Conservation (phyloP, 2,797 vertebrate species). For the Gephyroberyx darwinii region DNA sequence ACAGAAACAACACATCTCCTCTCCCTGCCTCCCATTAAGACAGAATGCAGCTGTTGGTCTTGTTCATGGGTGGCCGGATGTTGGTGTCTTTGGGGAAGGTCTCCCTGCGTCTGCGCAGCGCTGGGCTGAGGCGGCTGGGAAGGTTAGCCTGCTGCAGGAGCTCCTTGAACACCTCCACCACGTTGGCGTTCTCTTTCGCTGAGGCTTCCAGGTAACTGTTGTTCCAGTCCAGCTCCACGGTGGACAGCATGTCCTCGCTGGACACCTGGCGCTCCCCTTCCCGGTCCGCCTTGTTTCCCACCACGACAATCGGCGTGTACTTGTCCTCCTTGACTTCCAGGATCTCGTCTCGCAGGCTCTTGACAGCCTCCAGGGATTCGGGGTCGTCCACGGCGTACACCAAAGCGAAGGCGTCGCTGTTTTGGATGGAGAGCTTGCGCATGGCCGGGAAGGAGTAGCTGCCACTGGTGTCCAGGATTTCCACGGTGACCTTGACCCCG, state of each 20-base stretch:
- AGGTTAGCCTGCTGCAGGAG: slow-evolving; percentile 89
- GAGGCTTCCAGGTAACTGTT: slow-evolving; percentile 89
- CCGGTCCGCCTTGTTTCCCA: slow-evolving; percentile 90
- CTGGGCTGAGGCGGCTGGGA: slow-evolving; percentile 87
- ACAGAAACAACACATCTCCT: neutral
- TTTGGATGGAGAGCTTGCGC: slow-evolving; percentile 92
- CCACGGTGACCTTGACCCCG: slow-evolving; percentile 85
- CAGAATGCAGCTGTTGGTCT: slow-evolving; percentile 92
- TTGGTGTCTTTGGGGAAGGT: slow-evolving; percentile 86
- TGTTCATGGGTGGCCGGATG: slow-evolving; percentile 91
- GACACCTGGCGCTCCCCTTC: slow-evolving; percentile 78
- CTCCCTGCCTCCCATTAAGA: slow-evolving; percentile 74
- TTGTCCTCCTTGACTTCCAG: slow-evolving; percentile 92
- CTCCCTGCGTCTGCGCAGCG: slow-evolving; percentile 87
- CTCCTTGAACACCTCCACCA: slow-evolving; percentile 90
- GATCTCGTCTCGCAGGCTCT: slow-evolving; percentile 89
- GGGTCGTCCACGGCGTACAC: slow-evolving; percentile 89
- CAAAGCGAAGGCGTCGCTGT: slow-evolving; percentile 89
- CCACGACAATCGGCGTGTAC: slow-evolving; percentile 88
- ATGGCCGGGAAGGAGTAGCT: slow-evolving; percentile 95
- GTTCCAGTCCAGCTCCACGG: slow-evolving; percentile 93
- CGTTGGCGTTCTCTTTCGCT: slow-evolving; percentile 89
- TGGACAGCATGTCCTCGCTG: slow-evolving; percentile 81
- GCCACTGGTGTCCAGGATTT: slow-evolving; percentile 93
- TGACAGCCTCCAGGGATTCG: slow-evolving; percentile 87